These are phyloP conservation scores for Bettongia penicillata DNA, from an alignment of 2,113 vertebrate genomes.

Conservation along the genomic window DNA sequence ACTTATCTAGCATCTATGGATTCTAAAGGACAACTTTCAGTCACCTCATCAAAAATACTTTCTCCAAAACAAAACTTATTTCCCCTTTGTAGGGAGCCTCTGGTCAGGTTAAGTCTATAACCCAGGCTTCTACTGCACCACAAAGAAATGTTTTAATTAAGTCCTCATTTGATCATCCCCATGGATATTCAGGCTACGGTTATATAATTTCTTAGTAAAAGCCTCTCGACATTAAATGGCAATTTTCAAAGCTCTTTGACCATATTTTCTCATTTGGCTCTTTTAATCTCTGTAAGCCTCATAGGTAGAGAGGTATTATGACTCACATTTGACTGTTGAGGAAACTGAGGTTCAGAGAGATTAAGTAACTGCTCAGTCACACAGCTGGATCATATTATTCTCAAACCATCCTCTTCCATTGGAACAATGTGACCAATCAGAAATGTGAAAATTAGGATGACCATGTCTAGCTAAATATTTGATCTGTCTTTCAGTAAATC, in stretches of 20 bases:
- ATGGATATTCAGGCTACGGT: not conserved
- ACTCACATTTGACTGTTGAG: not conserved
- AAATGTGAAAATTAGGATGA: not conserved
- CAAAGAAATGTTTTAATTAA: conserved; percentile 38
- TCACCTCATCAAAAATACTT: conserved; percentile 54
- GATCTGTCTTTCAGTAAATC: not conserved
- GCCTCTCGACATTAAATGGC: not conserved
- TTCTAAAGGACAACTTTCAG: conserved; percentile 56
- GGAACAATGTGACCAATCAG: not conserved
- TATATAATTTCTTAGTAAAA: conserved; percentile 22
- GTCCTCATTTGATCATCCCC: not conserved
- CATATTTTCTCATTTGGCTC: not conserved
- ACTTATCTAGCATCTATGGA: conserved; percentile 27
- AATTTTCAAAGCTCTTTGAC: conserved; percentile 8
- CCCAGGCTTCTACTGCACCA: conserved; percentile 15
- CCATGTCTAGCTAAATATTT: not conserved
- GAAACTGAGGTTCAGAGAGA: not conserved
- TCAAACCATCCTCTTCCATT: not conserved
- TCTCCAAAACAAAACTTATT: conserved; percentile 38
- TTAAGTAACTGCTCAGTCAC: not conserved
- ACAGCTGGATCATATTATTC: not conserved
- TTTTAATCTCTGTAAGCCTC: not conserved
- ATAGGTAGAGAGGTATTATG: not conserved
- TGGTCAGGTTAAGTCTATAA: conserved; percentile 36
- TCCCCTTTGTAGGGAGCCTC: conserved; percentile 18